Percentiles rank a stretch among this genome's conserved stretches.
Evolutionary conservation across 2,797 vertebrate genomes (phyloP).

Genomic region (Pygocentrus nattereri): DNA sequence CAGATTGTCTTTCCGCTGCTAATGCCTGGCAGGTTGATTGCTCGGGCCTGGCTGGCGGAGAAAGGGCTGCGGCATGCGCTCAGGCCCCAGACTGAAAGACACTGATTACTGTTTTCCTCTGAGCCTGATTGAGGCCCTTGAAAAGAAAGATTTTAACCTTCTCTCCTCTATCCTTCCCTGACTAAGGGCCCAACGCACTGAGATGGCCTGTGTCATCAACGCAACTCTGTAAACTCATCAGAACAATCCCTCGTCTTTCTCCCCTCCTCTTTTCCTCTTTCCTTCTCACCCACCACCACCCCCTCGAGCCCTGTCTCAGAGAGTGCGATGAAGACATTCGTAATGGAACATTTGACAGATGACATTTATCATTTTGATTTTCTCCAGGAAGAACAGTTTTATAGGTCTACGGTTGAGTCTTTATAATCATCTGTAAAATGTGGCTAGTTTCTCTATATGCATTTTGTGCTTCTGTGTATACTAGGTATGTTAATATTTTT

Average conservation of each 20-base stretch:
- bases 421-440: constrained; percentile 30
- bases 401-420: constrained; percentile 63
- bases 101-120: constrained; percentile 99
- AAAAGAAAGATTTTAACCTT: constrained; percentile 99
- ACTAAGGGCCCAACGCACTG: constrained; percentile 91
- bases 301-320: constrained; percentile 42
- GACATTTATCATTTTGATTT: constrained; percentile 99
- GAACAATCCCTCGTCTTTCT: constrained; percentile 76
- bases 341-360: constrained; percentile 92
- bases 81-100: constrained; percentile 96
- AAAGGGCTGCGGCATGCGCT: constrained; percentile 84
- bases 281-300: constrained; percentile 57
- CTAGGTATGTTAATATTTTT: constrained; percentile 45
- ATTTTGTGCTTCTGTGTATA: background rate
- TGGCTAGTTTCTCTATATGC: constrained; percentile 3
- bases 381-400: constrained; percentile 89
- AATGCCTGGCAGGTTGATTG: constrained; percentile 99
- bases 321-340: constrained; percentile 65
- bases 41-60: constrained; percentile 97
- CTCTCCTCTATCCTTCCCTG: constrained; percentile 85
- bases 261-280: constrained; percentile 17
- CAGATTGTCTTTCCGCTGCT: constrained; percentile 99
- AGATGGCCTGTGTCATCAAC: constrained; percentile 99
- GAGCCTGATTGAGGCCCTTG: constrained; percentile 99
- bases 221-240: constrained; percentile 99